Percentiles rank a stretch among this genome's conserved stretches.
Evolutionary conservation across 2,888 invertebrate species (phyloP).

Genomic region (Apocheima hispidaria): DNA sequence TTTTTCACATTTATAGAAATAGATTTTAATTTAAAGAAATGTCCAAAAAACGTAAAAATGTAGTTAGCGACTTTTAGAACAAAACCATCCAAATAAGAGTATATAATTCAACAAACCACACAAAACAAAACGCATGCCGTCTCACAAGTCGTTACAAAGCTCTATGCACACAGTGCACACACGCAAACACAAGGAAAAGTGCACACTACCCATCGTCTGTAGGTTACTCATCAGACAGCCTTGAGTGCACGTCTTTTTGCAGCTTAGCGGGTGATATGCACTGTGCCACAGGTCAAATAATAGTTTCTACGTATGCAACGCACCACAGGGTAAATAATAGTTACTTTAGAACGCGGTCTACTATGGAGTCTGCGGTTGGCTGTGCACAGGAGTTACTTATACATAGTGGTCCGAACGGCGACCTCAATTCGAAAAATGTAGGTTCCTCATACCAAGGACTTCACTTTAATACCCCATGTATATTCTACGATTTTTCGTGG

Average conservation of each 20-base stretch:
- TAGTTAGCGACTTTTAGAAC: background rate
- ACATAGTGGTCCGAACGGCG: no score
- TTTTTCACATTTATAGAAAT: no score
- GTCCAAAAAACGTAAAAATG: no score
- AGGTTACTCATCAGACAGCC: conserved; percentile 36
- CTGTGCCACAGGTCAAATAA: background rate
- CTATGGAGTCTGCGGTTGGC: background rate
- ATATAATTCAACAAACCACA: no score
- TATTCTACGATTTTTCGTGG: no score
- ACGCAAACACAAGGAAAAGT: conserved; percentile 20
- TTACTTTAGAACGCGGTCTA: background rate
- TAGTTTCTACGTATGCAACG: background rate
- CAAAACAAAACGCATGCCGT: background rate
- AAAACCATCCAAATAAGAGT: no score
- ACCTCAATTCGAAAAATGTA: no score
- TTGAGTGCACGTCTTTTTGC: conserved; percentile 32
- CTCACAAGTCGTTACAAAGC: background rate
- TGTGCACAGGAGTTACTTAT: no score
- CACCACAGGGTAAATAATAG: background rate
- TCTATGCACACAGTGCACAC: background rate
- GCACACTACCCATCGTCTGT: conserved; percentile 15
- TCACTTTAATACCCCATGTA: no score
- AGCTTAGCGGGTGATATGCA: conserved; percentile 28
- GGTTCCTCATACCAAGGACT: no score
- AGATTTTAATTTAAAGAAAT: no score